These are phyloP conservation scores for Microcebus tavaratra DNA, from an alignment of 2,113 vertebrate species.

Conservation along the genomic window DNA sequence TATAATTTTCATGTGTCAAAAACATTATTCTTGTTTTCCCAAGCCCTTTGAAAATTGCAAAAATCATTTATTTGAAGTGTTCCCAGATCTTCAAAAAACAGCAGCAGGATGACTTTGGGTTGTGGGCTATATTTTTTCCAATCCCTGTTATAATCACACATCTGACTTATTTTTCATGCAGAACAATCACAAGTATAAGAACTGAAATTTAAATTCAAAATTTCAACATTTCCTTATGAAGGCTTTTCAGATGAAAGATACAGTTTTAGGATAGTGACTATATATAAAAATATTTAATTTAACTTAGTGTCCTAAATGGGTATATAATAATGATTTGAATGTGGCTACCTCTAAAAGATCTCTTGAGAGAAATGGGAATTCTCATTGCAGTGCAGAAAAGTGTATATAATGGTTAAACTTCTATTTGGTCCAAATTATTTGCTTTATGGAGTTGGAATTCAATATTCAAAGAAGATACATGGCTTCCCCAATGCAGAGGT, in stretches of 20 bases:
- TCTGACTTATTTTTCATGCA: not conserved
- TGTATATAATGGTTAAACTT: not conserved
- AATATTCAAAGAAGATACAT: not conserved
- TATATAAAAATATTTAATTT: not conserved
- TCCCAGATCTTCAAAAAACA: not conserved
- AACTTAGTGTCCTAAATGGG: not conserved
- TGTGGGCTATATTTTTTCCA: not conserved
- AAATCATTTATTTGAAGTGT: not conserved
- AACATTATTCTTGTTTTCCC: not conserved
- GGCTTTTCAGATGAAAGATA: not conserved
- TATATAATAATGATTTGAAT: not conserved
- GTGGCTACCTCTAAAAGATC: not conserved
- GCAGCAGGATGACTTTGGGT: not conserved
- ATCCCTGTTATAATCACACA: not conserved
- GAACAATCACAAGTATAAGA: not conserved
- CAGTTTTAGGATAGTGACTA: not conserved
- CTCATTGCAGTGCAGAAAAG: not conserved
- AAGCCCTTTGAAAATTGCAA: not conserved
- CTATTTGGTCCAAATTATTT: not conserved
- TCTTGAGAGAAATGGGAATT: not conserved
- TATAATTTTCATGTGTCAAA: not conserved
- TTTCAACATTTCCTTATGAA: not conserved
- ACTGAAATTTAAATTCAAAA: not conserved
- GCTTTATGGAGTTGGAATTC: not conserved
- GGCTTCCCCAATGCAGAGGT: too few relatives aligned